Evolutionary conservation across 2,113 vertebrate species (phyloP).

Genomic region (Pelodiscus sinensis): DNA sequence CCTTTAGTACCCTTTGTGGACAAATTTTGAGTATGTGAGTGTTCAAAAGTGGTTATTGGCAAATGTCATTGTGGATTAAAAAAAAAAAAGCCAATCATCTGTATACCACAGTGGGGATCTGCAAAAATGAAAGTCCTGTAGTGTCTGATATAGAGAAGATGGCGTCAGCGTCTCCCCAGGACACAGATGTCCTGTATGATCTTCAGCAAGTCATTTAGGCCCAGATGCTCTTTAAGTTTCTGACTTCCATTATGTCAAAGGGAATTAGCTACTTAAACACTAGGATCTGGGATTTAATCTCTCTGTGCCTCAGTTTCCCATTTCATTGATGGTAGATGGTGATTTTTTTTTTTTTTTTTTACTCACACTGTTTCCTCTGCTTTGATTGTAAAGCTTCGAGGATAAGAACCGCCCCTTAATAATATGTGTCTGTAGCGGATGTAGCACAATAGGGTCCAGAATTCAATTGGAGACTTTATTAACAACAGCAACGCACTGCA

Average conservation of each 20-base stretch:
- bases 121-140: not conserved
- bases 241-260: not conserved
- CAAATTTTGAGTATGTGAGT: not conserved
- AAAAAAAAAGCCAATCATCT: constrained; percentile 3
- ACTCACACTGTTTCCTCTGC: not conserved
- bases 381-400: not conserved
- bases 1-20: not conserved
- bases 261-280: not conserved
- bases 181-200: not conserved
- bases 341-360: not conserved
- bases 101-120: not conserved
- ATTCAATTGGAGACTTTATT: not conserved
- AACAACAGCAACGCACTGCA: not conserved
- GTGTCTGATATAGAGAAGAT: not conserved
- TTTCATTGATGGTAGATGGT: not conserved
- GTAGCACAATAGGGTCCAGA: not conserved
- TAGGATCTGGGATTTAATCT: not conserved
- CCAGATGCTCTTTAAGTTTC: not conserved
- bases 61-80: not conserved
- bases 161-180: not conserved
- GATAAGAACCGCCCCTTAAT: not conserved
- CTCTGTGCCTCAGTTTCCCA: not conserved
- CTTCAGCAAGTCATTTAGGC: not conserved
- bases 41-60: not conserved
- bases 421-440: not conserved